Conservation (phyloP, 2,797 vertebrate species). For the Epinephelus coioides region DNA sequence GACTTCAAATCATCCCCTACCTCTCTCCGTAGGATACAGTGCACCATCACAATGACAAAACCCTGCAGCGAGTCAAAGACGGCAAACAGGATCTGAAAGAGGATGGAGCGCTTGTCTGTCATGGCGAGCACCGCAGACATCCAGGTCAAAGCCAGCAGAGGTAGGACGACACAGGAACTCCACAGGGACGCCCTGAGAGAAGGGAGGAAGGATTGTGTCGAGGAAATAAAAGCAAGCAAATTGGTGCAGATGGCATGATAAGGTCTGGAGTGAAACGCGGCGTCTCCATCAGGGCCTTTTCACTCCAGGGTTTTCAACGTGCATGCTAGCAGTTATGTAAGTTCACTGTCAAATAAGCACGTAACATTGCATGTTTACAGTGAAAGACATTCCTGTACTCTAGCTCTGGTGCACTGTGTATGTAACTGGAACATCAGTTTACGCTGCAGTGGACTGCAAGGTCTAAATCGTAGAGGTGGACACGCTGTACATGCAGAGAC, state of each 20-base stretch:
- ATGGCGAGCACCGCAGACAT: conserved; percentile 99
- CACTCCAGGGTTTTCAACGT: conserved; percentile 17
- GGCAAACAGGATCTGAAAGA: conserved; percentile 99
- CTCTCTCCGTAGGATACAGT: conserved; percentile 98
- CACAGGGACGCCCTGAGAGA: conserved; percentile 96
- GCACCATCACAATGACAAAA: conserved; percentile 99
- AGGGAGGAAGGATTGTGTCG: conserved; percentile 21
- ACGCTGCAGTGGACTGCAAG: conserved; percentile 52
- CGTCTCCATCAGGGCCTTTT: conserved; percentile 36
- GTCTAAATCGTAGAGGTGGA: conserved; percentile 54
- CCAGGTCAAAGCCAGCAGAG: conserved; percentile 98
- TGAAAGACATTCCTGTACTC: conserved; percentile 9
- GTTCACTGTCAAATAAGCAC: not conserved
- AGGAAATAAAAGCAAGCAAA: conserved; percentile 31
- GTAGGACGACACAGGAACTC: conserved; percentile 98
- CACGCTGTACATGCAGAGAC: conserved; percentile 60
- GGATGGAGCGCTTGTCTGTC: conserved; percentile 99
- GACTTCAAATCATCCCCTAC: conserved; percentile 77
- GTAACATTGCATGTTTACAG: conserved; percentile 7
- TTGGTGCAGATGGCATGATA: conserved; percentile 19
- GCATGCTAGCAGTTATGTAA: conserved; percentile 20
- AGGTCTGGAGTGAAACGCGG: conserved; percentile 18
- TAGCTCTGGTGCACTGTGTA: conserved; percentile 11
- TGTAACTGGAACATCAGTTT: conserved; percentile 40
- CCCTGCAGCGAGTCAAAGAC: conserved; percentile 99